Conservation (phyloP, 2,888 invertebrate genomes). For the Clostera curtula region DNA sequence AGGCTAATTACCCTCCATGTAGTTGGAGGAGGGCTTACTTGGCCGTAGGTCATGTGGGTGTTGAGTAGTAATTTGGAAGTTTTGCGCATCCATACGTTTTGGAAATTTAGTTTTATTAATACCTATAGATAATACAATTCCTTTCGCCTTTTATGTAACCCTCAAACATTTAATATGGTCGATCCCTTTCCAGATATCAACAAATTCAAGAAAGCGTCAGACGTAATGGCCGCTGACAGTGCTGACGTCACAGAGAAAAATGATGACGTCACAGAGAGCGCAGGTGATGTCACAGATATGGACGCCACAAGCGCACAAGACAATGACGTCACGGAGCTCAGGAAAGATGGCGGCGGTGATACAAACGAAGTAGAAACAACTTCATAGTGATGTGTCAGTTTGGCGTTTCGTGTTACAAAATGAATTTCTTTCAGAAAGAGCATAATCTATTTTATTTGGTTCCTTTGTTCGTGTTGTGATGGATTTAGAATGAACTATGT, state of each 20-base stretch:
- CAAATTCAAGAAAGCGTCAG: constrained; percentile 79
- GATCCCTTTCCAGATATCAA: constrained; percentile 73
- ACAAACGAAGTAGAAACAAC: constrained; percentile 6
- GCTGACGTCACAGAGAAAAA: constrained; percentile 6
- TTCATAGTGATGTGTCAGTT: no score
- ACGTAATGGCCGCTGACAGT: constrained; percentile 13
- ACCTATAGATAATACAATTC: background rate
- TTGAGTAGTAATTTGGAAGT: no score
- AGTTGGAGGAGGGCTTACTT: no score
- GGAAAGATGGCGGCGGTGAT: constrained; percentile 1
- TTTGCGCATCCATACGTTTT: no score
- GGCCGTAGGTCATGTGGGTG: no score
- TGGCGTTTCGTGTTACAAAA: no score
- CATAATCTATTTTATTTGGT: constrained; percentile 1
- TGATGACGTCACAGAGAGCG: constrained; percentile 4
- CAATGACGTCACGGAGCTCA: background rate
- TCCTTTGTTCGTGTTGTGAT: no score
- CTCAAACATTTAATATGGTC: constrained; percentile 1
- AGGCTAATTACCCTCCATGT: no score
- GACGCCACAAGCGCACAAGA: no score
- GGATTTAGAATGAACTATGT: no score
- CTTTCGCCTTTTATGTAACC: background rate
- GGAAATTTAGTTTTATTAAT: background rate
- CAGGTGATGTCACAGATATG: constrained; percentile 3
- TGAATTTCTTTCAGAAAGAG: background rate